Evolutionary conservation across 2,888 invertebrate genomes (phyloP).

Genomic region (Orthosia gracilis): DNA sequence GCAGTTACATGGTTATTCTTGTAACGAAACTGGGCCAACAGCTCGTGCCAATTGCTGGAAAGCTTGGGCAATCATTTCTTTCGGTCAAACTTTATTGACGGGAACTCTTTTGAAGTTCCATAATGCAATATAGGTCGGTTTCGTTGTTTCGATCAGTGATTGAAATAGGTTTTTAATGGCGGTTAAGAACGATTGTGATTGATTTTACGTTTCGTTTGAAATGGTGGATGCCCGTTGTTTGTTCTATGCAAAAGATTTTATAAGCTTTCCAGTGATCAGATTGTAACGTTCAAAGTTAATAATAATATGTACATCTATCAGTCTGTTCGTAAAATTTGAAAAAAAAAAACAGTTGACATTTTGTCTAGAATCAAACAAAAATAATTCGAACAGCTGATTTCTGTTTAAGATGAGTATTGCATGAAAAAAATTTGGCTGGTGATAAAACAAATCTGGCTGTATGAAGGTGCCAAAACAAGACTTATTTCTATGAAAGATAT

Average conservation of each 20-base stretch:
- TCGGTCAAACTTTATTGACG: slow-evolving; percentile 61
- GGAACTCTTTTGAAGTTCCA: slow-evolving; percentile 54
- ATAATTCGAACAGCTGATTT: too few relatives aligned
- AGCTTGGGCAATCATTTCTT: slow-evolving; percentile 63
- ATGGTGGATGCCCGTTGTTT: background rate
- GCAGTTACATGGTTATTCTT: slow-evolving; percentile 58
- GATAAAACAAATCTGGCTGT: too few relatives aligned
- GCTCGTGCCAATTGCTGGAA: slow-evolving; percentile 54
- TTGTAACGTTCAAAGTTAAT: too few relatives aligned
- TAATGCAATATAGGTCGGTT: slow-evolving; percentile 44
- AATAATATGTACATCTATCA: too few relatives aligned
- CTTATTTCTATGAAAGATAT: too few relatives aligned
- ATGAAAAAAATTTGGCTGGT: too few relatives aligned
- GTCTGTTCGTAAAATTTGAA: too few relatives aligned
- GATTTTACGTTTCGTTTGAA: slow-evolving; percentile 10
- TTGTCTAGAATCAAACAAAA: too few relatives aligned
- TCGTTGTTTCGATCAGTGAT: slow-evolving; percentile 34
- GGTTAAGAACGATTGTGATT: slow-evolving; percentile 10
- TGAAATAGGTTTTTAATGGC: slow-evolving; percentile 29
- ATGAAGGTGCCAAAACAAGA: too few relatives aligned
- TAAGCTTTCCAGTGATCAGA: background rate
- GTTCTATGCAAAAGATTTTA: background rate
- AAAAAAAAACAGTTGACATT: too few relatives aligned
- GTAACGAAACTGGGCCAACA: slow-evolving; percentile 58
- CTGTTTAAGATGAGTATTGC: too few relatives aligned